A percentile compares a stretch with the other conserved stretches of the same genome.
These are phyloP conservation scores for Vespertilio murinus DNA, from an alignment of 2,797 vertebrate genomes.

Conservation along the genomic window DNA sequence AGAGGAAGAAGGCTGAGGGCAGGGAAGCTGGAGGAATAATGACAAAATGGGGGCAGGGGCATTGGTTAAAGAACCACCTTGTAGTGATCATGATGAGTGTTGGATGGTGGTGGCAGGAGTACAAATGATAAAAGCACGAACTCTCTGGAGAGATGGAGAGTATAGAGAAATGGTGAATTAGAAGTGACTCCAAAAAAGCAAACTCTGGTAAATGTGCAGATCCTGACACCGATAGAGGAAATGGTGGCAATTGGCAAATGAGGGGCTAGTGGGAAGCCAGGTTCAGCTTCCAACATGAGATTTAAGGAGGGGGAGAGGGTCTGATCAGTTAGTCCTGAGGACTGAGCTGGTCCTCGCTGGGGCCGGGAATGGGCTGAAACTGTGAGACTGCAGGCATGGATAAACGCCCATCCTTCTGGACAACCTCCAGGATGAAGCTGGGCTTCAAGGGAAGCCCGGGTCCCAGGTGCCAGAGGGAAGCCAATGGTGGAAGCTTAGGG, in stretches of 20 bases:
- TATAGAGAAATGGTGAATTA: background rate
- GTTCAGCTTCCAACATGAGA: background rate
- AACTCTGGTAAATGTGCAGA: background rate
- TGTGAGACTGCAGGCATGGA: accelerated
- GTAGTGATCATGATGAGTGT: background rate
- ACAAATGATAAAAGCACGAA: background rate
- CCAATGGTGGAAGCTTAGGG: no score
- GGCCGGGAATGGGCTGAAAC: background rate
- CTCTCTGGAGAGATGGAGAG: background rate
- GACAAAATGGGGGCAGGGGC: background rate
- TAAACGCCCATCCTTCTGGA: background rate
- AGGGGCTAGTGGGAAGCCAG: background rate
- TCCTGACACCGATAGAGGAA: background rate
- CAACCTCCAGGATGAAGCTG: no score
- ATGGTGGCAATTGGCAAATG: accelerated
- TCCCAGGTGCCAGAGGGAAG: no score
- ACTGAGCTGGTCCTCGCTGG: accelerated
- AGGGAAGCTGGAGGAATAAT: background rate
- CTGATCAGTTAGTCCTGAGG: accelerated
- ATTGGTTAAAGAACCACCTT: no score
- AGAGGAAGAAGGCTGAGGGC: accelerated
- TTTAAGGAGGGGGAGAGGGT: accelerated
- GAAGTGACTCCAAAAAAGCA: background rate
- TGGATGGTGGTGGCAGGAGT: background rate
- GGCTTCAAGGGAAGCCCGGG: no score